Evolutionary conservation across 2,113 vertebrate species (phyloP), one percentile per base, ranked within the genome.

Genomic region (Silurus glanis): DNA sequence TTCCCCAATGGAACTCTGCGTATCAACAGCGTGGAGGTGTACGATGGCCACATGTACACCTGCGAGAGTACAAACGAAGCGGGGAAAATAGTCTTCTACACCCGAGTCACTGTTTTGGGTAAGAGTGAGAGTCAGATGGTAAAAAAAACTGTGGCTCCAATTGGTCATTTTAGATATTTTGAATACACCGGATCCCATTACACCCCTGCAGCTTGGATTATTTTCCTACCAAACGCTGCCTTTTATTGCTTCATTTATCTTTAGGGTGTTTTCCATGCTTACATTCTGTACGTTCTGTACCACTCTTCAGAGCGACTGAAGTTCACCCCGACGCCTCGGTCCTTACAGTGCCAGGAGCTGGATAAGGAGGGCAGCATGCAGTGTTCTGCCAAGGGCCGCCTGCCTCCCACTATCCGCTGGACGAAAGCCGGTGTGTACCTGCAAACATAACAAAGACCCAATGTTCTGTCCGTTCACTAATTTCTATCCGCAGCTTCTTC

Each of bases 21-120:
- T 75, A 97, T 97, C 90, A 96, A 96, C 91, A 96, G 91, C 0
- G 96, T 97, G 91, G 96, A 97, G 86, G 97, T 97, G 2, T 97
- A 97, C 0, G 97, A 97, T 0, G 95, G 95, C 7, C 96, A 95
- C 0, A 25, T 91, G 87, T 97, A 96, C 91, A 95, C 92, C 81
- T 97, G 97, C 0, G 92, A 95, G 89, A 96, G 95, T 93, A 95
- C 93, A 91, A 97, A 95, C 0, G 93, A 92, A 0, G 96, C 96
- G 0, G 97, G 97, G 55, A 94, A 89, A 87, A 92, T 97, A 0
- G 94, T 92, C 67, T 96, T 94, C 14, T 93, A 93, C 0, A 96
- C 95, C 0, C 95, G 95, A 0, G 96, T 97, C 47, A 93, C 93
- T 0, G 95, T 97, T 51, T 92, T 96, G 28, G 96, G 97, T 97